phyloP scores from a whole-genome alignment of 2,797 vertebrate genomes.

The Aselliscus stoliczkanus region DNA sequence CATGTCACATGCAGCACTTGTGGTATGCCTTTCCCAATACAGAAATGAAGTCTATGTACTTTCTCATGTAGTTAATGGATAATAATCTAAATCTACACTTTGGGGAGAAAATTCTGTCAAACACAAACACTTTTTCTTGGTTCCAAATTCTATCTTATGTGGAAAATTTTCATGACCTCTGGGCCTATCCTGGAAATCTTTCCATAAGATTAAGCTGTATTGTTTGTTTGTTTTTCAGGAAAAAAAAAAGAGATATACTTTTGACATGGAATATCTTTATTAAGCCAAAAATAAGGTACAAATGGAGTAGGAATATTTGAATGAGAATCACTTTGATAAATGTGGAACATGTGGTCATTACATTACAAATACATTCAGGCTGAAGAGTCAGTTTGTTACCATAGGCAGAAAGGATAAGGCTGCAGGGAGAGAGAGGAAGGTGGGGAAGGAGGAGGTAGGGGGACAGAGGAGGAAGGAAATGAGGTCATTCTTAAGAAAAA shows the following conservation, averaged over 20 bases:
- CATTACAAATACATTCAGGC: background rate
- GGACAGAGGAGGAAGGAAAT: too few species aligned
- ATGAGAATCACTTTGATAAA: background rate
- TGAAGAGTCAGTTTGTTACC: background rate
- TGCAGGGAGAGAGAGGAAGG: too few species aligned
- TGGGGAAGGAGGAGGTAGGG: too few species aligned
- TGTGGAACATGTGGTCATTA: background rate
- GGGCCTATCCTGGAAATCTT: background rate
- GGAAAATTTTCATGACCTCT: background rate
- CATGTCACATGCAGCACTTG: background rate
- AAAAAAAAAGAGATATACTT: background rate
- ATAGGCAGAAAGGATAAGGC: too few species aligned
- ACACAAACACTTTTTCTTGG: background rate
- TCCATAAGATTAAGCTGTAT: background rate
- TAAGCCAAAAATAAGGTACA: background rate
- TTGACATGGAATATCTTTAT: background rate
- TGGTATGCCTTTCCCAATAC: background rate
- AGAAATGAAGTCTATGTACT: background rate
- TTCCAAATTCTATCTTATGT: background rate
- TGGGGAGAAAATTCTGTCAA: too few species aligned
- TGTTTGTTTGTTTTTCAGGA: background rate
- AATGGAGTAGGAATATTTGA: background rate
- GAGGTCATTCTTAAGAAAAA: too few species aligned
- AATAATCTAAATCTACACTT: background rate
- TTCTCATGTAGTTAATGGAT: background rate